phyloP scores from a whole-genome alignment of 2,113 vertebrate genomes.

The Copsychus sechellarum region DNA sequence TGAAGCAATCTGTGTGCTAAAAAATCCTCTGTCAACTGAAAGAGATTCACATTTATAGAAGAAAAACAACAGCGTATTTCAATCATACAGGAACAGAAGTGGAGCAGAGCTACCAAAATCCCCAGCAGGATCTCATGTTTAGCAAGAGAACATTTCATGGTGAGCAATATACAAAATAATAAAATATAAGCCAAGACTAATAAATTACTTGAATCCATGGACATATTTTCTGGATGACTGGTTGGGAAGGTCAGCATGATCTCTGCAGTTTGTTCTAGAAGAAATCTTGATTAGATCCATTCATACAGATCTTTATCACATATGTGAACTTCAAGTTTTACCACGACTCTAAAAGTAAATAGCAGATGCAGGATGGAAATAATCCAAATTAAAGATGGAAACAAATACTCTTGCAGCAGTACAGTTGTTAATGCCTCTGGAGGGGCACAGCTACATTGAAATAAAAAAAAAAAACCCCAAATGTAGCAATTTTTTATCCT shows the following conservation, averaged over 20 bases:
- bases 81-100: neutral
- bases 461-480: neutral
- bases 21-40: neutral
- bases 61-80: neutral
- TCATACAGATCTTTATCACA: conserved; percentile 52
- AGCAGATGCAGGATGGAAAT: conserved; percentile 43
- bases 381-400: conserved; percentile 54
- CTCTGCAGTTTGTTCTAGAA: conserved; percentile 36
- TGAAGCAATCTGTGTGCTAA: neutral
- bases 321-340: conserved; percentile 20
- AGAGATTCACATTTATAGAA: neutral
- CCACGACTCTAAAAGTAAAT: neutral
- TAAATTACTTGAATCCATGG: conserved; percentile 32
- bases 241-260: neutral
- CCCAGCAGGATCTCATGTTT: conserved; percentile 29
- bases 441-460: neutral
- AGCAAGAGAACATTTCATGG: neutral
- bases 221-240: conserved; percentile 34
- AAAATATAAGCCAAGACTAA: conserved; percentile 47
- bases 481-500: neutral
- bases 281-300: conserved; percentile 12
- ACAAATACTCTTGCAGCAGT: neutral
- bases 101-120: conserved; percentile 23
- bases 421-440: neutral
- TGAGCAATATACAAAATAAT: conserved; percentile 1